These are phyloP conservation scores for Neoaliturus tenellus DNA, from an alignment of 2,888 invertebrate species.

Conservation along the genomic window DNA sequence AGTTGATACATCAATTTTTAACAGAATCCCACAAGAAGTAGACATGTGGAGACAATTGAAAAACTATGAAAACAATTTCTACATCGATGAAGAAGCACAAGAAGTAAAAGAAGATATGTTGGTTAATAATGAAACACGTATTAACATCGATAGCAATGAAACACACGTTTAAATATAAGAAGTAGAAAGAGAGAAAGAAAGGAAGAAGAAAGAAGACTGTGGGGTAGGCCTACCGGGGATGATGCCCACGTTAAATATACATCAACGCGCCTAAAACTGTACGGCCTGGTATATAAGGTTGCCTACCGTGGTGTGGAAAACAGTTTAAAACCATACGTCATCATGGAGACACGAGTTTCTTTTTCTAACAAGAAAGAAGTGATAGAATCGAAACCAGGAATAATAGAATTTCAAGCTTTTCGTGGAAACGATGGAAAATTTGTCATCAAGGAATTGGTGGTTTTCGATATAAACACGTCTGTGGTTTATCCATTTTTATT, in stretches of 20 bases:
- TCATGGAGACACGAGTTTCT: not conserved
- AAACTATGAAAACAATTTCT: not conserved
- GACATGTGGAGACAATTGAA: not conserved
- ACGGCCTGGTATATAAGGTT: constrained; percentile 6
- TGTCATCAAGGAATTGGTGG: constrained; percentile 5
- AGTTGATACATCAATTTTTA: not conserved
- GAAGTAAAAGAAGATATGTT: not conserved
- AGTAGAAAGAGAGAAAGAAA: not conserved
- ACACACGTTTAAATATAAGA: too few species aligned
- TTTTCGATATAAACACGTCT: not conserved
- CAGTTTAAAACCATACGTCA: not conserved
- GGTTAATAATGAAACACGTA: too few species aligned
- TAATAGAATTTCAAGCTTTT: constrained; percentile 12
- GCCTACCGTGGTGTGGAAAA: constrained; percentile 32
- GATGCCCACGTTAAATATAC: constrained; percentile 13
- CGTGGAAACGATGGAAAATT: not conserved
- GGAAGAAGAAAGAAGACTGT: not conserved
- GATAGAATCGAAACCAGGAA: not conserved
- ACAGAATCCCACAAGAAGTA: not conserved
- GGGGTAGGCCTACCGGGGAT: constrained; percentile 33
- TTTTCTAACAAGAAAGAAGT: too few species aligned
- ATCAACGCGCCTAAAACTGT: constrained; percentile 25
- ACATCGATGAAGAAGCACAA: not conserved
- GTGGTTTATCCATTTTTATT: not conserved
- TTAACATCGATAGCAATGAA: too few species aligned